These are phyloP conservation scores for Caenorhabditis sp. DNA, from an alignment of 2,888 invertebrate species.

Conservation along the genomic window DNA sequence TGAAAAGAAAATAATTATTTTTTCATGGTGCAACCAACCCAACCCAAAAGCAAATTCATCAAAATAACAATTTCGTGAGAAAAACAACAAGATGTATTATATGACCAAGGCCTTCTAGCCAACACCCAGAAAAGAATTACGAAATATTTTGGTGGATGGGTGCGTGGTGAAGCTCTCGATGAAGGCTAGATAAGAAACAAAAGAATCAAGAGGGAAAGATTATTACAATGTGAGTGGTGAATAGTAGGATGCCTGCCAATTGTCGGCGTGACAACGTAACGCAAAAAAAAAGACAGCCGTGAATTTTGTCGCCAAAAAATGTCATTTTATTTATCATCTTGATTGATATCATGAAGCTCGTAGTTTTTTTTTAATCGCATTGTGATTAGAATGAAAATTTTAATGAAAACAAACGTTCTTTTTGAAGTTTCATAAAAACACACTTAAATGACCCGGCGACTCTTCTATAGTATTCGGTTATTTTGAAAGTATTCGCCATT, in stretches of 20 bases:
- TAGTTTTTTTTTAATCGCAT: slow-evolving; percentile 1
- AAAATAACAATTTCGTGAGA: not conserved
- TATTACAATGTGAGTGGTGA: not conserved
- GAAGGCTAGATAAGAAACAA: not conserved
- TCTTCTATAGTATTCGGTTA: too few relatives aligned
- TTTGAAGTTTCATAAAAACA: not conserved
- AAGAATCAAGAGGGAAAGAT: not conserved
- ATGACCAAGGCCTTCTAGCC: not conserved
- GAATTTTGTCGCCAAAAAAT: not conserved
- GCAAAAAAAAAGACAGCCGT: not conserved
- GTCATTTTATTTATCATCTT: not conserved
- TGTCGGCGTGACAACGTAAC: not conserved
- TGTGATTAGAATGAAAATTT: not conserved
- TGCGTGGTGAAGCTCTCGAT: too few relatives aligned
- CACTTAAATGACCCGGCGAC: too few relatives aligned
- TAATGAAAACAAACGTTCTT: not conserved
- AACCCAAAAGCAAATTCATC: not conserved
- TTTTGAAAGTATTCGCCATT: too few relatives aligned
- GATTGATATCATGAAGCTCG: slow-evolving; percentile 11
- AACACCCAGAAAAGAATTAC: not conserved
- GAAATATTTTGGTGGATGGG: not conserved
- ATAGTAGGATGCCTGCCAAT: not conserved
- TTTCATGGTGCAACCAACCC: not conserved
- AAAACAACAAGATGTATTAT: not conserved
- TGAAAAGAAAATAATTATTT: not conserved